Evolutionary conservation across 2,797 vertebrate genomes (phyloP).

Genomic region (Sparus aurata): DNA sequence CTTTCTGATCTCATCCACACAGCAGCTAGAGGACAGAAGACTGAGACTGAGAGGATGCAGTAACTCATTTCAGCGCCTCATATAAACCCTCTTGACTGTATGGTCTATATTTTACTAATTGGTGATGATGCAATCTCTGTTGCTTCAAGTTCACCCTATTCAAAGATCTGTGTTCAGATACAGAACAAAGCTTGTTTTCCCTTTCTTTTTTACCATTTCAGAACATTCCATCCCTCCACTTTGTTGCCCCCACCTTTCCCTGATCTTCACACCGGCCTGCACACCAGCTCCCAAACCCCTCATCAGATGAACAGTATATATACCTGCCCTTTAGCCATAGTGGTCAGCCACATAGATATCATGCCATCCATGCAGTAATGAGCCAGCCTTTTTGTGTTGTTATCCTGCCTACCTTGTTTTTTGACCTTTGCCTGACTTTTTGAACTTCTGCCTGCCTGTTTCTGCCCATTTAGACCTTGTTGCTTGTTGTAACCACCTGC

Average conservation of each 20-base stretch:
- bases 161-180: neutral
- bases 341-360: neutral
- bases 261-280: neutral
- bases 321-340: neutral
- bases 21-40: neutral
- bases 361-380: neutral
- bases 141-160: neutral
- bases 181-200: neutral
- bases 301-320: neutral
- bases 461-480: neutral
- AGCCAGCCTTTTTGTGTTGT: slow-evolving; percentile 13
- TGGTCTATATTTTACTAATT: neutral
- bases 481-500: neutral
- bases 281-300: neutral
- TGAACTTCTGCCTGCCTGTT: neutral
- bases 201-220: neutral
- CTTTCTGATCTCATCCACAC: neutral
- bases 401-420: neutral
- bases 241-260: neutral
- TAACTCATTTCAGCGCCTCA: neutral
- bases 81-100: neutral
- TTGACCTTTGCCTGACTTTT: neutral
- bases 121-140: neutral
- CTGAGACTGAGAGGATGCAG: neutral
- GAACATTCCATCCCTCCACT: neutral